Base-by-base conservation (phyloP, 2,888 invertebrate species). In the Cylloceria caligata region DNA sequence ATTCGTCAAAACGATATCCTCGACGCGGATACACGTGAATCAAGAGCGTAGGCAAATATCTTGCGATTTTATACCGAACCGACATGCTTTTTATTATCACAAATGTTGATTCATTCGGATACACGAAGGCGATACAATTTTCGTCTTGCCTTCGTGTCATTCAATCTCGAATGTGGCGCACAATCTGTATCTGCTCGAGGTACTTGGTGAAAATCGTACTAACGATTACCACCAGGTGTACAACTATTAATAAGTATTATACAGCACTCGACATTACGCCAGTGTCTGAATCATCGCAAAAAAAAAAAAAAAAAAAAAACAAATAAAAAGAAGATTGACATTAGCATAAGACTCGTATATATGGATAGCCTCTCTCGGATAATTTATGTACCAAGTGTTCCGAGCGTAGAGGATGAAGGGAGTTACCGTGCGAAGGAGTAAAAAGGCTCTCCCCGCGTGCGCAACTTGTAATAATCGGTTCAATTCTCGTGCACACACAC, bases 191-290 rank as follows among this genome's bases (percentile, higher is more conserved):
- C 19, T 47, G 47, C 9, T n/a, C n/a, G 34, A 75, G 13, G 13
- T 55, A 39, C 36, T 24, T 55, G 16, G 45, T 30, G 68, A 24
- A 71, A 74, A 79, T 67, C 65, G 11, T 21, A 36, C 16, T 5
- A 64, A 24, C 34, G 47, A 57, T 68, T 49, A 24, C 67, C 62
- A 39, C 34, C 74, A 73, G 72, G 62, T 62, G 72, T 55, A 55
- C 42, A 19, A 71, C 77, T 77, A 81, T 81, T 77, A 62, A 77
- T 77, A 77, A 72, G 60, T 47, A 62, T 76, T 71, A 73, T 67
- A 72, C 19, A 7, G 42, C 27, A 34, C 45, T 47, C 34, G 21
- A 47, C 16, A 19, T n/a, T 30, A 72, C 72, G 34, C 0, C 45
- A 76, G 39, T n/a, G 34, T 57, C n/a, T 76, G 76, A 81, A 68